Conservation (phyloP, 1,140 invertebrate species). For the Cyrtorhinus lividipennis region DNA sequence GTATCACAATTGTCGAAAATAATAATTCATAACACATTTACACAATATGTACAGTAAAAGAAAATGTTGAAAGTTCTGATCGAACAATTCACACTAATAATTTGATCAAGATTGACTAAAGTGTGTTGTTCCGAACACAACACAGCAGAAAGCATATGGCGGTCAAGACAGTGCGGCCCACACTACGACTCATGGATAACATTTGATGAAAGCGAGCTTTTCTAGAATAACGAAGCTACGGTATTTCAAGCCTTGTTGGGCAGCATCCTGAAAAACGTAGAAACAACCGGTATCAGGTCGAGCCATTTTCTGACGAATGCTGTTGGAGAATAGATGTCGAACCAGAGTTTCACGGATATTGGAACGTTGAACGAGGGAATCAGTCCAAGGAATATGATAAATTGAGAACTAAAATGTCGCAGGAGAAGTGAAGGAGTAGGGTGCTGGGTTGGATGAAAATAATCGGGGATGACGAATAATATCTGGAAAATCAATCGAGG, state of each 20-base stretch:
- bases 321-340: no score
- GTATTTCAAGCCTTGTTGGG: background rate
- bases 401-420: no score
- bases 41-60: background rate
- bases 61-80: background rate
- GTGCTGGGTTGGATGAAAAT: no score
- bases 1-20: background rate
- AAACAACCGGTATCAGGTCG: no score
- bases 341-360: no score
- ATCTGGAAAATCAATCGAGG: no score
- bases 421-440: no score
- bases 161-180: background rate
- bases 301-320: no score
- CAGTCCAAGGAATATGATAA: no score
- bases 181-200: background rate
- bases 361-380: no score
- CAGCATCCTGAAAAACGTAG: constrained; percentile 4
- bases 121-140: background rate
- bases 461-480: no score
- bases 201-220: background rate
- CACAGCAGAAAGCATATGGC: background rate
- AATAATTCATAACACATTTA: background rate
- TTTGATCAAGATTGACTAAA: background rate
- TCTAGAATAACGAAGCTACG: background rate
- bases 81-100: background rate